Evolutionary conservation across 1,140 invertebrate species (phyloP).

Genomic region (Anastrepha ludens): DNA sequence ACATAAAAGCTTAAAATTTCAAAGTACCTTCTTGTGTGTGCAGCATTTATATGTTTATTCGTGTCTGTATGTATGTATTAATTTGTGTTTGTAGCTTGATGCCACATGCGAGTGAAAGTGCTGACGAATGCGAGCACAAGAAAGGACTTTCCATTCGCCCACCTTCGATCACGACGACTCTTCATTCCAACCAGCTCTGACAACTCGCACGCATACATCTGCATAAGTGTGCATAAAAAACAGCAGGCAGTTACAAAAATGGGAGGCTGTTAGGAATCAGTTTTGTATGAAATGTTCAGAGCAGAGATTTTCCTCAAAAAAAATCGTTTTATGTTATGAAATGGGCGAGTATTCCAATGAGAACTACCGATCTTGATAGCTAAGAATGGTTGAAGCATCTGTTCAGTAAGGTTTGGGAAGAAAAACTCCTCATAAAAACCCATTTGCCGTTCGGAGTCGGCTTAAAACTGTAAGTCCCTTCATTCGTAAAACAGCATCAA

Average conservation of each 20-base stretch:
- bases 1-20: conserved; percentile 52
- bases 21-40: conserved; percentile 8
- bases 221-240: conserved; percentile 48
- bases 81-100: neutral
- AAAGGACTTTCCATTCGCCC: neutral
- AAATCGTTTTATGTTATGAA: too few species aligned
- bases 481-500: too few species aligned
- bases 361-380: too few species aligned
- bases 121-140: conserved; percentile 35
- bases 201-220: conserved; percentile 40
- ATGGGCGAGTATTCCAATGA: too few species aligned
- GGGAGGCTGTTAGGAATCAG: neutral
- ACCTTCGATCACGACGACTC: neutral
- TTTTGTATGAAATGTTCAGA: too few species aligned
- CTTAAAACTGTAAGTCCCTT: too few species aligned
- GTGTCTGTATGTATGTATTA: neutral
- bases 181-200: neutral
- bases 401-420: too few species aligned
- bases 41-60: neutral
- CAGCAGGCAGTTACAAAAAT: neutral
- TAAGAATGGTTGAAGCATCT: too few species aligned
- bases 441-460: too few species aligned
- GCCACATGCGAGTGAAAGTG: conserved; percentile 19
- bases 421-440: too few species aligned
- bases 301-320: too few species aligned